phyloP scores from a whole-genome alignment of 2,797 vertebrate genomes.

The Buphagus erythrorhynchus region DNA sequence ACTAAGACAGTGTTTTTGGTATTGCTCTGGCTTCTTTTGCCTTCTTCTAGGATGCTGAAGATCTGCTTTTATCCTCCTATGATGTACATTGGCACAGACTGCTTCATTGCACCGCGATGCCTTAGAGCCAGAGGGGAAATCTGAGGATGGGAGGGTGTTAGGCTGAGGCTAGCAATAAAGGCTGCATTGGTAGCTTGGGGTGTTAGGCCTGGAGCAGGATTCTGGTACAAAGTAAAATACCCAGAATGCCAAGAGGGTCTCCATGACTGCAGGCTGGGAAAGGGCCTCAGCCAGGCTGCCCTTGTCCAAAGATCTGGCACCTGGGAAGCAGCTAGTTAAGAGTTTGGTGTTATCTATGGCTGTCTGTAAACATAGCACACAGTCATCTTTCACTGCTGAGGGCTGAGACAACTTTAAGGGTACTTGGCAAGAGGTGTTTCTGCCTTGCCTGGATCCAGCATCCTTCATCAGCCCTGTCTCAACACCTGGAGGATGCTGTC shows the following conservation, averaged over 20 bases:
- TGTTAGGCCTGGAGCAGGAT: not conserved
- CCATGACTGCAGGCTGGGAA: not conserved
- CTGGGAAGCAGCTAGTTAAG: not conserved
- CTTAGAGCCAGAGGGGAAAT: not conserved
- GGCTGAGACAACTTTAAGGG: not conserved
- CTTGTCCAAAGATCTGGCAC: not conserved
- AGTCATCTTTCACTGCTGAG: not conserved
- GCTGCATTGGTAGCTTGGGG: not conserved
- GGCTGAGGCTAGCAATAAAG: not conserved
- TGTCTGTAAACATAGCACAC: rapidly evolving
- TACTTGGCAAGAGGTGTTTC: not conserved
- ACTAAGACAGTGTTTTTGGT: not conserved
- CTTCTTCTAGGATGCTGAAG: not conserved
- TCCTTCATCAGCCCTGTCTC: not conserved
- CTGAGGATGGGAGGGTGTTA: not conserved
- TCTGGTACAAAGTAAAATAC: not conserved
- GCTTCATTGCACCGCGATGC: rapidly evolving
- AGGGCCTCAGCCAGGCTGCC: not conserved
- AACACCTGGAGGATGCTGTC: not conserved
- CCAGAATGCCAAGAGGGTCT: not conserved
- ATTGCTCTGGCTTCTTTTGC: not conserved
- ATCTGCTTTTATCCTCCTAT: not conserved
- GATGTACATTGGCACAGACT: not conserved
- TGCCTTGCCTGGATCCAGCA: not conserved
- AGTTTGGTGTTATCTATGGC: not conserved